Evolutionary conservation across 2,888 invertebrate genomes (phyloP), one percentile per base, ranked within the genome.

Genomic region (Diarsia rubi): DNA sequence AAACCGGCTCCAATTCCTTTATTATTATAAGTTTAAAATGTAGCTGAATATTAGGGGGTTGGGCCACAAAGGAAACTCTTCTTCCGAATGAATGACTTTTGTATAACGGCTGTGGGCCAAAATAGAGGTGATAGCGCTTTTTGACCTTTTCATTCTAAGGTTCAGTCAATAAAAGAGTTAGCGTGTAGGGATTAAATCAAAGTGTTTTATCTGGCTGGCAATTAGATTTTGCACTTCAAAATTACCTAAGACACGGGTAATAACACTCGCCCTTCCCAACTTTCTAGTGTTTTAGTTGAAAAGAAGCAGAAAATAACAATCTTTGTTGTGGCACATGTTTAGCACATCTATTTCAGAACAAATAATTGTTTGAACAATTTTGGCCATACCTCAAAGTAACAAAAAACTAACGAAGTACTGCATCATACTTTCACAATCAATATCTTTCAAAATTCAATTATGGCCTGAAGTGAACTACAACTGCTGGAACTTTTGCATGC

Each of bases 1-100:
- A 94, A 94, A 93, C 91, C 87, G 71, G 84, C 77, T 82, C 71
- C 90, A 90, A 92, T 93, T 91, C 90, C 88, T 88, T 91, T 94
- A 93, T 94, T 94, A 94, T 94, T 92, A 90, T 92, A 93, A 94
- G 93, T 94, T 94, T 92, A 91, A 93, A 93, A 92, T 90, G 90
- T 91, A 89, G 89, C 90, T 81, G 88, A 89, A 90, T 91, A 92
- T 92, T 84, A 91, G 90, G 90, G 92, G 90, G 90, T 72, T 65
- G 81, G 27, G 45, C 87, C 79, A 92, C 92, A 94, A 94, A 93
- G 93, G 91, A 90, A 90, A 90, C 89, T 91, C 88, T 91, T 86
- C 90, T 94, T 93, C 92, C 94, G 88, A 90, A 78, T 88, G 93
- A 93, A 85, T 93, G 92, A 91, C 83, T 93, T 92, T 92, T 90